Evolutionary conservation across 2,888 invertebrate species (phyloP).

Genomic region (Trichogramma evanescens): DNA sequence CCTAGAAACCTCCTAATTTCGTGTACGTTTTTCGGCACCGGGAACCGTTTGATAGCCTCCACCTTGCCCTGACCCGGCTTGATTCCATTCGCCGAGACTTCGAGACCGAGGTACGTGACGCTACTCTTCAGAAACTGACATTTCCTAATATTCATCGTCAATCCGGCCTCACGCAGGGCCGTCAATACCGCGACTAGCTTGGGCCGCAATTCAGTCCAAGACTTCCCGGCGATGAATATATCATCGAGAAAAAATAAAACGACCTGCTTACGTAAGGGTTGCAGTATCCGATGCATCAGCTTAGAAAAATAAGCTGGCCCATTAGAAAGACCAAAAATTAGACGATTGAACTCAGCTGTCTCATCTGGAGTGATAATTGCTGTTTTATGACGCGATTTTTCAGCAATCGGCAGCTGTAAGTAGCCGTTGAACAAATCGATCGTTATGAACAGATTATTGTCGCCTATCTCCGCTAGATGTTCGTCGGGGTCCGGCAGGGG

Average conservation of each 20-base stretch:
- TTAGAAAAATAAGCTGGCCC: conserved; percentile 26
- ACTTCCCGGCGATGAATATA: conserved; percentile 25
- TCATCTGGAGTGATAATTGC: conserved; percentile 16
- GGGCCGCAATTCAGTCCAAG: conserved; percentile 25
- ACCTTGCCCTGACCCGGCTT: background rate
- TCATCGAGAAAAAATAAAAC: conserved; percentile 33
- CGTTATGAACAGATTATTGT: conserved; percentile 4
- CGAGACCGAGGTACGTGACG: background rate
- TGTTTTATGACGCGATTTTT: conserved; percentile 2
- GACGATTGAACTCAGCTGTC: conserved; percentile 12
- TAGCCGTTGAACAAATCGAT: conserved; percentile 17
- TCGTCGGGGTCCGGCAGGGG: too few relatives aligned
- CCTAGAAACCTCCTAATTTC: conserved; percentile 11
- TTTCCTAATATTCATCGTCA: background rate
- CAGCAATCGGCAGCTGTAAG: conserved; percentile 12
- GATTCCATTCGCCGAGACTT: background rate
- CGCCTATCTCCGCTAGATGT: background rate
- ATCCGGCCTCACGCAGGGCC: background rate
- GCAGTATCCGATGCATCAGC: conserved; percentile 11
- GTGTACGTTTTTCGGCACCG: conserved; percentile 3
- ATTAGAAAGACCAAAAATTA: conserved; percentile 24
- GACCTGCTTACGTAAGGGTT: conserved; percentile 21
- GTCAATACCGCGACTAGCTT: conserved; percentile 14
- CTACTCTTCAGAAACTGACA: background rate
- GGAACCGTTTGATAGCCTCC: background rate